Conservation (phyloP, 2,113 vertebrate genomes). For the Albula goreensis region DNA sequence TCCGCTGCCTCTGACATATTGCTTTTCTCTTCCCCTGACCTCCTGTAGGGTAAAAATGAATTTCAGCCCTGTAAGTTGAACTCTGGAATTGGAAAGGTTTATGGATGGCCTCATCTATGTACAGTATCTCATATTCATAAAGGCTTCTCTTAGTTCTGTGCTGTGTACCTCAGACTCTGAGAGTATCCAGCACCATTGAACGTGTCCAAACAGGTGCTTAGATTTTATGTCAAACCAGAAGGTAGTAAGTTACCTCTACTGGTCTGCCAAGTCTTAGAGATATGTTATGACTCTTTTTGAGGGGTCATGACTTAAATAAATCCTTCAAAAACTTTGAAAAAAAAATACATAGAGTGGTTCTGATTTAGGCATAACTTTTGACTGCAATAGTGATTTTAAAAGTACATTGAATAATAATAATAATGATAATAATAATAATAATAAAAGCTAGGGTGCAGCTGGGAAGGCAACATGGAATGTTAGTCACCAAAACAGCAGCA, state of each 20-base stretch:
- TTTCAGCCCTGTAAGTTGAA: neutral
- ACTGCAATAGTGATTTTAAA: no score
- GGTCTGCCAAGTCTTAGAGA: neutral
- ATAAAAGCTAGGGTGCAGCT: no score
- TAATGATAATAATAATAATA: no score
- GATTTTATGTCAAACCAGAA: neutral
- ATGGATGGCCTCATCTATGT: neutral
- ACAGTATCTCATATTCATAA: neutral
- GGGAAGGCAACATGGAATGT: no score
- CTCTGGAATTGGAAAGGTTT: slow-evolving; percentile 1
- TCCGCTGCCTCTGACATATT: neutral
- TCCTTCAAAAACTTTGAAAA: no score
- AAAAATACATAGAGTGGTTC: no score
- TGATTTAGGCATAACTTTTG: no score
- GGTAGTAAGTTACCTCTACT: neutral
- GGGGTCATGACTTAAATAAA: no score
- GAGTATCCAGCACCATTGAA: neutral
- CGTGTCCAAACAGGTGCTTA: neutral
- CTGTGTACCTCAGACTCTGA: neutral
- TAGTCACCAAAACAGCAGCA: no score
- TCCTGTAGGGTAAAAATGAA: neutral
- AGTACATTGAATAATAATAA: no score
- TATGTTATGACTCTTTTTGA: neutral
- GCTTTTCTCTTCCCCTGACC: slow-evolving; percentile 1
- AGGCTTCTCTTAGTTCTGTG: neutral